A percentile compares a stretch with the other conserved stretches of the same genome.
Evolutionary conservation across 2,888 invertebrate species (phyloP).

Genomic region (Dynastes grantii): DNA sequence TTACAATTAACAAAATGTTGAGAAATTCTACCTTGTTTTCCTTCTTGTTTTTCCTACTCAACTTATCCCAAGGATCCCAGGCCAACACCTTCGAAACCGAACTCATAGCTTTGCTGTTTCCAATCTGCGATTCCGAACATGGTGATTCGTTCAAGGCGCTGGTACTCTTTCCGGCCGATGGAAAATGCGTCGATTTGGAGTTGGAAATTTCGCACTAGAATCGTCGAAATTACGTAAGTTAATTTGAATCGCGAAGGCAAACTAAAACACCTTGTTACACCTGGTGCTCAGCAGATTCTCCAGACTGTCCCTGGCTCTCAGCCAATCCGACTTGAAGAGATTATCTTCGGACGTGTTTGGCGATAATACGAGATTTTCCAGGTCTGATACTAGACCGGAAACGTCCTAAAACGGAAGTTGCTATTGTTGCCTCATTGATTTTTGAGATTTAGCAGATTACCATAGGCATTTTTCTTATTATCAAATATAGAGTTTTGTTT

Average conservation of each 20-base stretch:
- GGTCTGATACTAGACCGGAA: slow-evolving; percentile 47
- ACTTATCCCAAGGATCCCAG: slow-evolving; percentile 66
- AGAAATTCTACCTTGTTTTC: slow-evolving; percentile 60
- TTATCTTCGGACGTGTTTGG: slow-evolving; percentile 57
- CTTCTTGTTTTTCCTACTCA: slow-evolving; percentile 63
- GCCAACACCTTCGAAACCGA: slow-evolving; percentile 59
- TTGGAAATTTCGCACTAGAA: slow-evolving; percentile 54
- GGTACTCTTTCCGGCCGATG: slow-evolving; percentile 54
- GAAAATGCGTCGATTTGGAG: slow-evolving; percentile 57
- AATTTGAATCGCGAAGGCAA: background rate
- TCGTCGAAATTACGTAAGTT: slow-evolving; percentile 20
- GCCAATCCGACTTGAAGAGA: slow-evolving; percentile 54
- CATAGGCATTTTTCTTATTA: too few species aligned
- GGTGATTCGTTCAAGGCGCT: slow-evolving; percentile 54
- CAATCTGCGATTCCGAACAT: slow-evolving; percentile 58
- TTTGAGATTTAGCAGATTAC: too few species aligned
- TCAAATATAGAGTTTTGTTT: too few species aligned
- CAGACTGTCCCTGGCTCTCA: slow-evolving; percentile 64
- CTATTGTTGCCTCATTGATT: background rate
- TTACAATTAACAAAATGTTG: too few species aligned
- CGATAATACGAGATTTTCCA: slow-evolving; percentile 55
- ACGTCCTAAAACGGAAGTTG: slow-evolving; percentile 45
- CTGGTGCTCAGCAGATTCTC: slow-evolving; percentile 61
- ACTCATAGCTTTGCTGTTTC: slow-evolving; percentile 51
- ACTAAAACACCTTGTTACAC: slow-evolving; percentile 58